Evolutionary conservation across 2,113 vertebrate genomes (phyloP), one percentile per base, ranked within the genome.

Genomic region (Leucopsar rothschildi): DNA sequence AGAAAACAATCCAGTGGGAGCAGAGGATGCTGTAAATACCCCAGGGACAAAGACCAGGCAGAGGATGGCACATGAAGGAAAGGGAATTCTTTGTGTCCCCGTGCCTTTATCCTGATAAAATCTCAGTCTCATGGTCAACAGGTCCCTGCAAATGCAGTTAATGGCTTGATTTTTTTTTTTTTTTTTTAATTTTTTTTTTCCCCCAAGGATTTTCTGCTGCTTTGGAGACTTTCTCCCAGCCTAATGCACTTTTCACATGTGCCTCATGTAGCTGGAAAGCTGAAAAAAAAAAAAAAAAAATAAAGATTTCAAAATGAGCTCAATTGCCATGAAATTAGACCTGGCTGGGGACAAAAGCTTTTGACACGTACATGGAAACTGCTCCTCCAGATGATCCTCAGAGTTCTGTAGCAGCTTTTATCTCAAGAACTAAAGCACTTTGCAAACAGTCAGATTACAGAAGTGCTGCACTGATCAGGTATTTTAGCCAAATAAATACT

Each of bases 401-500:
- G 83, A 27, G 86, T 78, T 90, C 78, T 60, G 52, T 56, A 42
- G 83, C 29, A 9, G 73, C 93, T 95, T 97, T 91, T 90, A 70
- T 92, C 82, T 78, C 2, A 18, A 79, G 73, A 80, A 55, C 52
- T 50, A 59, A 94, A 88, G 94, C 92, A 83, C 81, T 94, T 90
- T 88, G 92, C 86, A 95, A 93, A 91, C 57, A 50, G 76, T 76
- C 35, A 1, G 22, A 8, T 78, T 82, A 44, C 56, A 64, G 56
- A 69, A 83, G 77, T 66, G 80, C 84, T 69, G 80, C 39, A 3
- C 65, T 69, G 88, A 82, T 82, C 65, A 12, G 55, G 53, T 88
- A 25, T 83, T 94, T 88, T 68, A 83, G 90, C 75, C 93, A 95
- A 95, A 95, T 91, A 92, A 95, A 88, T 81, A 31, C 27, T 86